Evolutionary conservation across 2,797 vertebrate species (phyloP).

Genomic region (Urosaurus nigricauda): DNA sequence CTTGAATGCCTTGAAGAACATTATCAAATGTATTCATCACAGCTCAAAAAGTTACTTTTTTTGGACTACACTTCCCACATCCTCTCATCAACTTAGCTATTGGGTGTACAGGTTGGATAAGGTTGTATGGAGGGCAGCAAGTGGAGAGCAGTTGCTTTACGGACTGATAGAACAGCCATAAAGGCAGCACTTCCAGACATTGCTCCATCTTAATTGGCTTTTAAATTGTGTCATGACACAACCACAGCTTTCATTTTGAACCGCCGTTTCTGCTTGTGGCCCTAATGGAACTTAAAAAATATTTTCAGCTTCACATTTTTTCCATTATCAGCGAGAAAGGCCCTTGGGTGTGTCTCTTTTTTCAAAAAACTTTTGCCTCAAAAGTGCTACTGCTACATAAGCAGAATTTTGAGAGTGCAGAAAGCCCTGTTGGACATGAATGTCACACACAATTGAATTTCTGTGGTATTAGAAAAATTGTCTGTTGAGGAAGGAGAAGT

Average conservation of each 20-base stretch:
- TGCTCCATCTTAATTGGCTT: not conserved
- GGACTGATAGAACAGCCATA: not conserved
- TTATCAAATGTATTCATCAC: no score
- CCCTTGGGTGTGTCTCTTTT: slow-evolving; percentile 10
- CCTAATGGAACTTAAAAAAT: not conserved
- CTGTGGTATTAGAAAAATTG: not conserved
- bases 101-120: no score
- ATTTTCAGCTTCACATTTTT: slow-evolving; percentile 29
- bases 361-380: not conserved
- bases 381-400: slow-evolving; percentile 20
- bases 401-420: slow-evolving; percentile 23
- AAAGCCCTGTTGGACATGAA: not conserved
- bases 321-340: slow-evolving; percentile 14
- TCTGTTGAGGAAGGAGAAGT: not conserved
- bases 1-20: no score
- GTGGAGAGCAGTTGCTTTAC: not conserved
- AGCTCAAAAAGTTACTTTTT: no score
- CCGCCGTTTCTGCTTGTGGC: not conserved
- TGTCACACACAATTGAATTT: not conserved
- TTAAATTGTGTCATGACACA: slow-evolving; percentile 35
- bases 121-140: no score
- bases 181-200: not conserved
- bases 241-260: slow-evolving; percentile 24
- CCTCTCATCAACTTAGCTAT: no score
- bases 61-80: no score